phyloP scores from a whole-genome alignment of 2,113 vertebrate genomes.

The Euleptes europaea region DNA sequence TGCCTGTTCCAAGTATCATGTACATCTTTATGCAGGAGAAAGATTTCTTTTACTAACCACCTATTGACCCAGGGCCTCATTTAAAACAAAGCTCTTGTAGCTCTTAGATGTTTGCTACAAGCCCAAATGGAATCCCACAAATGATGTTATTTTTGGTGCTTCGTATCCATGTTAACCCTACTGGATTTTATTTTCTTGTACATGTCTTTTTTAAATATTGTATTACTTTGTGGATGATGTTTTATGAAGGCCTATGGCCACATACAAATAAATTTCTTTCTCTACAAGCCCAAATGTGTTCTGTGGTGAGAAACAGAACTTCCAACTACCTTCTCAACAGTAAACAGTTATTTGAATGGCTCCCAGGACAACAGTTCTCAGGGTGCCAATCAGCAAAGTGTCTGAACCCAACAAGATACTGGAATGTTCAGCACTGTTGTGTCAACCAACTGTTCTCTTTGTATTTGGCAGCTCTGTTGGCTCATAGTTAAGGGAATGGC shows the following conservation, averaged over 20 bases:
- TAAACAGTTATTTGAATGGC: neutral
- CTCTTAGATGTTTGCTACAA: neutral
- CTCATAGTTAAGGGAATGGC: slow-evolving; percentile 16
- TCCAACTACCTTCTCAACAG: neutral
- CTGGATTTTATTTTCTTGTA: no score
- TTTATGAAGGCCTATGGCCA: no score
- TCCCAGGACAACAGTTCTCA: neutral
- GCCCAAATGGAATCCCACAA: no score
- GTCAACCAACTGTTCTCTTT: neutral
- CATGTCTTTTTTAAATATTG: no score
- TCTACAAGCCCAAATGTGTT: neutral
- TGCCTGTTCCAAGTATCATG: neutral
- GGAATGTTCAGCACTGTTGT: neutral
- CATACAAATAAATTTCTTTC: no score
- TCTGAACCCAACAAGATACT: neutral
- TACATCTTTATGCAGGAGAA: neutral
- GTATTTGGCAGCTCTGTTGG: neutral
- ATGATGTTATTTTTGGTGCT: no score
- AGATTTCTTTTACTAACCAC: neutral
- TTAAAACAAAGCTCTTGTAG: neutral
- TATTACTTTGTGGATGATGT: no score
- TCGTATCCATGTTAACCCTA: no score
- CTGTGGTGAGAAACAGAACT: neutral
- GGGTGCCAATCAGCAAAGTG: neutral
- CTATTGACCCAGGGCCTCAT: no score